Base-by-base conservation (phyloP, 2,888 invertebrate genomes). In the Hydraecia micacea region DNA sequence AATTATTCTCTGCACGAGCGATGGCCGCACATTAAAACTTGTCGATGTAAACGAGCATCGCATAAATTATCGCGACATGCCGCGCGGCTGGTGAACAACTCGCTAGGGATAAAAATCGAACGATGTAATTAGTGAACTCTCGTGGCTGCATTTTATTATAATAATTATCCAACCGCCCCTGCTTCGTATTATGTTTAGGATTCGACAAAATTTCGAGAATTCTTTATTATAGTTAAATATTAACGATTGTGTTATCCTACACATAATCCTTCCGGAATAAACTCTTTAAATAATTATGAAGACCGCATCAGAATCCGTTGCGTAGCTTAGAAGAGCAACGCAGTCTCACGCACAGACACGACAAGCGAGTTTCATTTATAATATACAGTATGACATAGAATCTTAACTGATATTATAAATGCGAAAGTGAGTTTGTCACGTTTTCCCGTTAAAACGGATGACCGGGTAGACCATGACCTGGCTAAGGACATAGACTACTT, bases 21-120 rank as follows among this genome's bases (percentile, higher is more conserved):
- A 86, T 80, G 87, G 79, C 81, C 87, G 86, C 84, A 88, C 89
- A 90, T 92, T 91, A 89, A 90, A 90, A 91, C 88, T 89, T 90
- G 84, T 84, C 87, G 85, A 87, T 91, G 89, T 90, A 89, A 91
- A 86, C 87, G 87, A 81, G 73, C 80, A 72, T 79, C 85, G 89
- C 90, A 91, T 92, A 89, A 88, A 92, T 92, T 91, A 90, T 83
- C 75, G 75, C 73, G 52, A 62, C 69, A 77, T 63, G 81, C 60
- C 18, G 32, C 65, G 39, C 68, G 36, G 49, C 18, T 71, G 80
- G n/a, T 62, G 5, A 2, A 49, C 62, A 32, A 70, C 42, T 52
- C 25, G n/a, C 49, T 25, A 32, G 32, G 55, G 52, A 42, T 49
- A 32, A 75, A 66, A 66, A 75, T 81, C 32, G 18, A 79, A 58